phyloP scores from a whole-genome alignment of 1,140 invertebrate genomes.

The Varroa destructor region DNA sequence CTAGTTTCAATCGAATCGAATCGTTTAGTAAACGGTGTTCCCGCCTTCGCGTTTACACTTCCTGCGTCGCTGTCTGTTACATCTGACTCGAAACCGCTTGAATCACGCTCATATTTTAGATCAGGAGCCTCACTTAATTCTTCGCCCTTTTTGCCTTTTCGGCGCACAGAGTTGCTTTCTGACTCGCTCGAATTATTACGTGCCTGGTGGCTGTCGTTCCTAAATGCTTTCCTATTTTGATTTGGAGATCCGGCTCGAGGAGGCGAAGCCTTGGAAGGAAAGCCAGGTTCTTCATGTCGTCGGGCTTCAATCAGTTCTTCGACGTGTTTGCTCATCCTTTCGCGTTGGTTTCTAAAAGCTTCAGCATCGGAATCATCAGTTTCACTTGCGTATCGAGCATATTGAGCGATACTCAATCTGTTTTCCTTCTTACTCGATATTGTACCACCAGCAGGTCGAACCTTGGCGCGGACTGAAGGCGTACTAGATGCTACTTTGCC shows the following conservation, averaged over 20 bases:
- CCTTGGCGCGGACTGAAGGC: background rate
- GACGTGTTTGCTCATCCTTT: slow-evolving; percentile 24
- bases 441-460: background rate
- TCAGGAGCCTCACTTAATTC: background rate
- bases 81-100: slow-evolving; percentile 24
- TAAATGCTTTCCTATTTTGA: background rate
- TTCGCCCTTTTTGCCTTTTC: slow-evolving; percentile 17
- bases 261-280: background rate
- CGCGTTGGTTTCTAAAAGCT: background rate
- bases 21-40: background rate
- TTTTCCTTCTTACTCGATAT: background rate
- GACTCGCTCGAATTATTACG: slow-evolving; percentile 35
- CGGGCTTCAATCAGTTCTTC: slow-evolving; percentile 6
- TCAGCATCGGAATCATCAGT: slow-evolving; percentile 22
- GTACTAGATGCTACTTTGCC: background rate
- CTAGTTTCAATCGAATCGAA: background rate
- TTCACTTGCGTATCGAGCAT: slow-evolving; percentile 4
- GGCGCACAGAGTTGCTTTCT: slow-evolving; percentile 30
- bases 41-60: background rate
- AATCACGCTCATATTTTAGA: slow-evolving; percentile 19
- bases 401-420: slow-evolving; percentile 23
- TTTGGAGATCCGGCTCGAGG: slow-evolving; percentile 10
- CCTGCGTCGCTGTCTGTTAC: slow-evolving; percentile 13
- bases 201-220: slow-evolving; percentile 31
- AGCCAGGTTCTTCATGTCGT: background rate